Evolutionary conservation across 2,797 vertebrate species (phyloP).

Genomic region (Silurus lanzhouensis): DNA sequence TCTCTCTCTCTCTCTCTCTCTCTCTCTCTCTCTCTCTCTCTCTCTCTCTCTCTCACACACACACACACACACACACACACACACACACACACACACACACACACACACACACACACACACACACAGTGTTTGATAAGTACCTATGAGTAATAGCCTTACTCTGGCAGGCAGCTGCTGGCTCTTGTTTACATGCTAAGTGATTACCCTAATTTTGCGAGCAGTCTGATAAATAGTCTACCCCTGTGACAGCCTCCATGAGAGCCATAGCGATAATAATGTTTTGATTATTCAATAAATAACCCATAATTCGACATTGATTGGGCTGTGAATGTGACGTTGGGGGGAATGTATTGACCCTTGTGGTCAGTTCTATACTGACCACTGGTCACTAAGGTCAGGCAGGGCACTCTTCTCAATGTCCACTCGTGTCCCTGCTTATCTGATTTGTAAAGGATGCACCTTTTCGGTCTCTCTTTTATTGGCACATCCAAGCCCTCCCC

Average conservation of each 20-base stretch:
- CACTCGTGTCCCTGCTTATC: constrained; percentile 63
- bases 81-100: constrained; percentile 17
- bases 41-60: background rate
- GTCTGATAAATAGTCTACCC: constrained; percentile 76
- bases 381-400: constrained; percentile 74
- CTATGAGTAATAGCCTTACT: constrained; percentile 83
- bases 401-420: constrained; percentile 53
- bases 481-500: constrained; percentile 65
- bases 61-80: background rate
- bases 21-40: too few species aligned
- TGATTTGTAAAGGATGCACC: constrained; percentile 76
- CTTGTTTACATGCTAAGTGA: constrained; percentile 90
- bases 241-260: constrained; percentile 67
- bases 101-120: constrained; percentile 34
- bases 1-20: too few species aligned
- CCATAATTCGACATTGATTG: constrained; percentile 88
- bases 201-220: constrained; percentile 88
- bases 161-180: constrained; percentile 84
- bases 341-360: constrained; percentile 75
- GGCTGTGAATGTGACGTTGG: constrained; percentile 72
- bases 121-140: constrained; percentile 75
- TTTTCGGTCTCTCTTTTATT: constrained; percentile 71
- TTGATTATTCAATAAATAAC: constrained; percentile 90
- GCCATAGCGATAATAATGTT: constrained; percentile 76
- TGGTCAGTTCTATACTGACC: constrained; percentile 78